Percentiles rank a stretch among this genome's conserved stretches.
Evolutionary conservation across 2,888 invertebrate species (phyloP).

Genomic region (Harpalus rufipes): DNA sequence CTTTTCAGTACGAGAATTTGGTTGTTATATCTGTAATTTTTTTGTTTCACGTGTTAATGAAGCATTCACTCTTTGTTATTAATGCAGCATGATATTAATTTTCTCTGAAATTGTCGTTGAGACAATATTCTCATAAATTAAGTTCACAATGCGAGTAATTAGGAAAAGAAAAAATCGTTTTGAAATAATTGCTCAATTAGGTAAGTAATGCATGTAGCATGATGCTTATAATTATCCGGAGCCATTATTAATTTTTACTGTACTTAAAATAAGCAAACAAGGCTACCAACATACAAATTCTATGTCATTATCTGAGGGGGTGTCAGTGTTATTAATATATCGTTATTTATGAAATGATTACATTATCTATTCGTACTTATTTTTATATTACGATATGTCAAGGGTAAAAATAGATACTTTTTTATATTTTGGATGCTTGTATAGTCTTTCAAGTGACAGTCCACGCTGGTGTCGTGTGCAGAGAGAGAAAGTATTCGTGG

Average conservation of each 20-base stretch:
- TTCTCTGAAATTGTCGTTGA: neutral
- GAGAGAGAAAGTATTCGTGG: too few relatives aligned
- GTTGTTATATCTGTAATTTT: neutral
- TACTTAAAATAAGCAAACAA: slow-evolving; percentile 34
- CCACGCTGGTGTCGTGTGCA: too few relatives aligned
- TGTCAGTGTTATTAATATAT: slow-evolving; percentile 13
- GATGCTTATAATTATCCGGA: neutral
- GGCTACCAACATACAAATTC: slow-evolving; percentile 10
- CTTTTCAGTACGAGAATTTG: too few relatives aligned
- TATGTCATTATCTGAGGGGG: neutral
- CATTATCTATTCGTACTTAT: neutral
- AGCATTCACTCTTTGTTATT: neutral
- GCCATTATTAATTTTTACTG: slow-evolving; percentile 42
- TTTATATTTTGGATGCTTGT: too few relatives aligned
- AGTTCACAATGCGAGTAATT: neutral
- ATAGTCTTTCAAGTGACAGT: too few relatives aligned
- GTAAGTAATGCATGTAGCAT: slow-evolving; percentile 26
- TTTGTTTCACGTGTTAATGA: neutral
- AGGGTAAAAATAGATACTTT: too few relatives aligned
- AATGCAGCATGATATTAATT: neutral
- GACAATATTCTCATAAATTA: neutral
- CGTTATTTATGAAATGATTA: neutral
- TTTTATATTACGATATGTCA: neutral
- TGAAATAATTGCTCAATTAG: slow-evolving; percentile 41
- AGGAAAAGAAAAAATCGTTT: slow-evolving; percentile 1